A percentile compares a stretch with the other conserved stretches of the same genome.
phyloP scores from a whole-genome alignment of 1,140 invertebrate genomes.

The Zaprionus nigranus region DNA sequence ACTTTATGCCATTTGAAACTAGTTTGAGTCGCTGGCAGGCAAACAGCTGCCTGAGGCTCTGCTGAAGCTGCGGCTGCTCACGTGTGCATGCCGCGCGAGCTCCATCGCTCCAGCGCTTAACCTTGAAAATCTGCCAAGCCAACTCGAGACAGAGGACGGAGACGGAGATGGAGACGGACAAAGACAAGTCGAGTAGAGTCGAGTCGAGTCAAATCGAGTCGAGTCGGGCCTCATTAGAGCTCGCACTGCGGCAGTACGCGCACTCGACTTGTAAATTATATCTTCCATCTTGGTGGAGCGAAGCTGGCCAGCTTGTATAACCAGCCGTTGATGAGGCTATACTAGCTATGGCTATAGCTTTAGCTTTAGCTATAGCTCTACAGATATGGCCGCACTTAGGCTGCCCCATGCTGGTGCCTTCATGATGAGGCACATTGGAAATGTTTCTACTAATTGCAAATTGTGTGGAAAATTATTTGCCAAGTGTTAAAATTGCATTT shows the following conservation, averaged over 20 bases:
- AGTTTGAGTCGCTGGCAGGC: conserved; percentile 61
- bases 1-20: conserved; percentile 79
- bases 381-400: conserved; percentile 4
- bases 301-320: conserved; percentile 72
- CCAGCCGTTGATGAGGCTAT: conserved; percentile 19
- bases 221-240: conserved; percentile 71
- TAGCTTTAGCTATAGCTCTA: conserved; percentile 1
- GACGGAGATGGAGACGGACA: conserved; percentile 1
- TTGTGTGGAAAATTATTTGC: conserved; percentile 79
- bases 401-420: conserved; percentile 53
- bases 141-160: not conserved
- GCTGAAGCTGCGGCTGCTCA: conserved; percentile 53
- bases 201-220: not conserved
- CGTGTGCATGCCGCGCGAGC: conserved; percentile 61
- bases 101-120: conserved; percentile 59
- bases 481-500: conserved; percentile 66
- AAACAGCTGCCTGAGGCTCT: conserved; percentile 55
- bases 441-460: conserved; percentile 76
- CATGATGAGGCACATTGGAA: conserved; percentile 60
- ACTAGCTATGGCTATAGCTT: conserved; percentile 32
- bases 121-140: conserved; percentile 70
- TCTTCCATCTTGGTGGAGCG: conserved; percentile 16
- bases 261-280: conserved; percentile 23
- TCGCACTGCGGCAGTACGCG: conserved; percentile 10
- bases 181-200: conserved; percentile 28